phyloP scores from a whole-genome alignment of 2,113 vertebrate genomes.

The Clupea harengus region DNA sequence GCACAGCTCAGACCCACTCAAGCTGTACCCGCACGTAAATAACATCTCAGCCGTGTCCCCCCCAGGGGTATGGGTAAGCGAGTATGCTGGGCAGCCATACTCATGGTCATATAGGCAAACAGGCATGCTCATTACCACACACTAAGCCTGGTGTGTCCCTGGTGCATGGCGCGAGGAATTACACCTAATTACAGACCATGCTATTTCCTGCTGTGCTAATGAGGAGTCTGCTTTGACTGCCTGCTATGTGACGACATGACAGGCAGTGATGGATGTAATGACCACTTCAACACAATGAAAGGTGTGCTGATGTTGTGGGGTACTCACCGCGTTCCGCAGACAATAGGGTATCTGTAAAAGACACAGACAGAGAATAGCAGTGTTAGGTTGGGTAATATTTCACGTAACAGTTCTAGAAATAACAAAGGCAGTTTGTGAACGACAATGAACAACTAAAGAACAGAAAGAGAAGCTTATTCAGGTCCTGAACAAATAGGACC shows the following conservation, averaged over 20 bases:
- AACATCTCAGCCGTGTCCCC: not conserved
- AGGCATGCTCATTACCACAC: not conserved
- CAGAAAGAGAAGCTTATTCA: not conserved
- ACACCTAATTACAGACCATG: not conserved
- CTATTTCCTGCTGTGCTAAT: not conserved
- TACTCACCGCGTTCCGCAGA: constrained; percentile 69
- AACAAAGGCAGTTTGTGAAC: not conserved
- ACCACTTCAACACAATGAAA: not conserved
- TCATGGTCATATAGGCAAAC: not conserved
- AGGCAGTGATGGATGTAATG: not conserved
- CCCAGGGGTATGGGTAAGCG: not conserved
- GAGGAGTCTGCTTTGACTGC: not conserved
- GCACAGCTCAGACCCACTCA: not conserved
- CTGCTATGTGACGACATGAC: not conserved
- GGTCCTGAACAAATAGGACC: no score
- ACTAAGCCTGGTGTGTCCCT: not conserved
- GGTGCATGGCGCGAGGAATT: not conserved
- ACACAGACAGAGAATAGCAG: constrained; percentile 24
- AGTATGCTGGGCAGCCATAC: not conserved
- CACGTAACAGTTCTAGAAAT: not conserved
- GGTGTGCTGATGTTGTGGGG: not conserved
- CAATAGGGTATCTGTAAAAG: constrained; percentile 65
- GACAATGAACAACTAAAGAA: not conserved
- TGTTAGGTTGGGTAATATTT: not conserved
- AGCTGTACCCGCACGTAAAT: not conserved